These are phyloP conservation scores for Prorops nasuta DNA, from an alignment of 1,140 invertebrate species.

Conservation along the genomic window DNA sequence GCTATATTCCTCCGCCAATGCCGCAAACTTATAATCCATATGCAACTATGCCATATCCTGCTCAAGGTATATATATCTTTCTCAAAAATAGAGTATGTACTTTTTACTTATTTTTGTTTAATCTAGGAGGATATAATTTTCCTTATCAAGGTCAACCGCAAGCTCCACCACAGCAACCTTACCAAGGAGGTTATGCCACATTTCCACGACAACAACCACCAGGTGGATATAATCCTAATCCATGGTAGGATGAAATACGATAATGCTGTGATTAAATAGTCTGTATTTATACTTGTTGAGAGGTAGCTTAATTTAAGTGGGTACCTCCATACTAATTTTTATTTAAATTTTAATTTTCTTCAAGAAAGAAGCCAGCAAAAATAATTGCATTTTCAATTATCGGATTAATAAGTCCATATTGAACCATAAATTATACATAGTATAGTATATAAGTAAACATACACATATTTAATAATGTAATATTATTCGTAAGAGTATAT, in stretches of 20 bases:
- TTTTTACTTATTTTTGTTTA: background rate
- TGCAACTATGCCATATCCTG: constrained; percentile 73
- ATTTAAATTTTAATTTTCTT: background rate
- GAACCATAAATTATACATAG: background rate
- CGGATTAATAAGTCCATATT: background rate
- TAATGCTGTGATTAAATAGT: constrained; percentile 12
- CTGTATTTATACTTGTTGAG: background rate
- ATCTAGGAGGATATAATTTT: constrained; percentile 48
- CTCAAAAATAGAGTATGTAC: constrained; percentile 2
- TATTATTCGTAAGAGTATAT: background rate
- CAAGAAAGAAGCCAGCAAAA: background rate
- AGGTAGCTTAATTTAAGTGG: background rate
- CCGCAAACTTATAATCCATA: constrained; percentile 84
- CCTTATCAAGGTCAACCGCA: constrained; percentile 31
- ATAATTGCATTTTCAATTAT: background rate
- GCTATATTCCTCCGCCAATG: constrained; percentile 72
- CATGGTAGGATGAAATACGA: constrained; percentile 23
- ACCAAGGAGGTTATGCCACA: constrained; percentile 49
- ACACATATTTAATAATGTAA: background rate
- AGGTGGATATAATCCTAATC: constrained; percentile 48
- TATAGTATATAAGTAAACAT: background rate
- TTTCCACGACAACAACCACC: constrained; percentile 48
- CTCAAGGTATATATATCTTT: constrained; percentile 46
- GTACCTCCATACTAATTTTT: background rate
- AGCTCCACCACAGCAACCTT: constrained; percentile 31